Evolutionary conservation across 2,113 vertebrate species (phyloP), one percentile per base, ranked within the genome.

Genomic region (Redunca redunca): DNA sequence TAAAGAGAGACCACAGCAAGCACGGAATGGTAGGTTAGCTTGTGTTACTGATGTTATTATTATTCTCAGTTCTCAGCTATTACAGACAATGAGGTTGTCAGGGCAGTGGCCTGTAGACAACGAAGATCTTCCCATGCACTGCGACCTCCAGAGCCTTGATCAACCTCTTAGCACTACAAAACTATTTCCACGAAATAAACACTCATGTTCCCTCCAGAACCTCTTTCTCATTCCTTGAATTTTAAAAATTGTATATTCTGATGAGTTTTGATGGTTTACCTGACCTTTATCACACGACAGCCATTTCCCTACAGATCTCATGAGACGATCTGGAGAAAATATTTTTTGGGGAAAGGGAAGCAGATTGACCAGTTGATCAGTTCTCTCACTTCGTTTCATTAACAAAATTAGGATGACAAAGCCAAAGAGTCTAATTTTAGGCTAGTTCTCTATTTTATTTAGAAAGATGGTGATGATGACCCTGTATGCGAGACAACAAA

Each of bases 341-440:
- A 13, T 7, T 60, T 16, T 82, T 78, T 23, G 16, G n/a, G 67
- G 43, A 62, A 90, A 58, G 16, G 30, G 16, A 78, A 53, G 2
- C 36, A 55, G 50, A 33, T 36, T 40, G 40, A 64, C 21, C n/a
- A 60, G 40, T 23, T 50, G 5, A 71, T 81, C n/a, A 16, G 33
- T 30, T 91, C 46, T 55, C 53, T 40, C 26, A 30, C 53, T 78
- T 23, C 25, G 50, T 87, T 81, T n/a, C 84, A 89, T 50, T 6
- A 40, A 96, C 77, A 17, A 55, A 95, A 80, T 83, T 84, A 87
- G 14, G n/a, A 33, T n/a, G 50, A 87, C 36, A 67, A 91, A 90
- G 7, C 46, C 11, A 17, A 57, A 84, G 26, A 80, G 26, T 95
- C 58, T 60, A 58, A 78, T 78, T 82, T 82, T 85, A 84, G 2